phyloP scores from a whole-genome alignment of 2,888 invertebrate species.

The Melinaea marsaeus region DNA sequence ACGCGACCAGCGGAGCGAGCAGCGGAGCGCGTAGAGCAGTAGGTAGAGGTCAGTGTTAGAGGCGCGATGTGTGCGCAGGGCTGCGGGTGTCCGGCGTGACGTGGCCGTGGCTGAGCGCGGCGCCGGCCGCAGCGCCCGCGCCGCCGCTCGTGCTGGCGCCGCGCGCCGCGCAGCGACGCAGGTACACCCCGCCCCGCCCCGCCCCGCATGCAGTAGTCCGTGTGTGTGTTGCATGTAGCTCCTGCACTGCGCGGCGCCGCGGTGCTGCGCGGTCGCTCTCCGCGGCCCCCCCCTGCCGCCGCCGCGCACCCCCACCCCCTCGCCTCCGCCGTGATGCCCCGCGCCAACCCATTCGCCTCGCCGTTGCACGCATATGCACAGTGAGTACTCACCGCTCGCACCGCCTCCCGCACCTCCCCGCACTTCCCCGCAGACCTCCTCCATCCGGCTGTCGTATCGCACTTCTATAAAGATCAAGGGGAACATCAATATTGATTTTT shows the following conservation, averaged over 20 bases:
- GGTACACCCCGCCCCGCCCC: slow-evolving; percentile 74
- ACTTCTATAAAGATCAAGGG: slow-evolving; percentile 9
- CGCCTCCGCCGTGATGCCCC: slow-evolving; percentile 77
- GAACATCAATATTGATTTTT: background rate
- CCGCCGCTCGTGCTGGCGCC: slow-evolving; percentile 85
- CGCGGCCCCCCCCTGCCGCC: slow-evolving; percentile 80
- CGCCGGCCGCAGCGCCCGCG: slow-evolving; percentile 79
- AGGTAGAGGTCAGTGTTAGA: slow-evolving; percentile 45
- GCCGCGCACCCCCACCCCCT: slow-evolving; percentile 62
- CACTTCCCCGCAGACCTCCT: slow-evolving; percentile 19
- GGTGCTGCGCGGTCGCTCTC: slow-evolving; percentile 85
- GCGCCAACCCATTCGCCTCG: slow-evolving; percentile 86
- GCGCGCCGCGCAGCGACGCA: slow-evolving; percentile 83
- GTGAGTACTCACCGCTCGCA: slow-evolving; percentile 80
- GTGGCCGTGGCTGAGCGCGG: slow-evolving; percentile 86
- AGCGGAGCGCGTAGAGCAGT: slow-evolving; percentile 10
- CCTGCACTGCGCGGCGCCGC: slow-evolving; percentile 80
- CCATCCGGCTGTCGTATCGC: slow-evolving; percentile 13
- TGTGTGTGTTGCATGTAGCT: slow-evolving; percentile 77
- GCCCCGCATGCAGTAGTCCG: slow-evolving; percentile 53
- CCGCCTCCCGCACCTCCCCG: slow-evolving; percentile 19
- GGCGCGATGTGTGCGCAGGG: slow-evolving; percentile 78
- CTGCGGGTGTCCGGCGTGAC: slow-evolving; percentile 87
- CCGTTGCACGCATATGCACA: slow-evolving; percentile 93
- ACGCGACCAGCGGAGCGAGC: slow-evolving; percentile 11